Conservation (phyloP, 2,113 vertebrate genomes). For the Turnix velox region DNA sequence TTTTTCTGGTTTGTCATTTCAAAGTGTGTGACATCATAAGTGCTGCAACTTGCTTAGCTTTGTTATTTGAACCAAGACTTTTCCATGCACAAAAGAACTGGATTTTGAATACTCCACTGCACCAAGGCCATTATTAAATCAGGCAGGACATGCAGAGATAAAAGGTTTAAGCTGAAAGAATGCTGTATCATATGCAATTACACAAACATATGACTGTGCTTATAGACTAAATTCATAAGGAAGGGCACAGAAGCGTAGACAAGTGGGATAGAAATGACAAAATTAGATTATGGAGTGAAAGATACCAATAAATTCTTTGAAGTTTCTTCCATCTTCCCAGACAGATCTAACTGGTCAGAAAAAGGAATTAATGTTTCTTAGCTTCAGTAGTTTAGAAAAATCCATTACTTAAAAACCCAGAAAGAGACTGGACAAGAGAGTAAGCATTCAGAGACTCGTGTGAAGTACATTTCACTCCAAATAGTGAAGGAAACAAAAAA, state of each 20-base stretch:
- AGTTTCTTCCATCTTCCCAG: not conserved
- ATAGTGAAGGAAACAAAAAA: not conserved
- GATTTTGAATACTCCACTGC: not conserved
- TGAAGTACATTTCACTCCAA: not conserved
- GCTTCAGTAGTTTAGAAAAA: not conserved
- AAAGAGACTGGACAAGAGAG: not conserved
- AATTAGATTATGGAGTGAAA: not conserved
- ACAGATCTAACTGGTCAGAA: not conserved
- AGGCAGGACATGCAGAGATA: not conserved
- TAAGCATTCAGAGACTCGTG: not conserved
- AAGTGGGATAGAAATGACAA: not conserved
- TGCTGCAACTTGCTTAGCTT: not conserved
- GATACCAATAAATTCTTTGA: not conserved
- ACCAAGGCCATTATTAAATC: not conserved
- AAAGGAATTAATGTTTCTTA: not conserved
- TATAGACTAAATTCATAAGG: not conserved
- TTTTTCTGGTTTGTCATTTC: slow-evolving; percentile 42
- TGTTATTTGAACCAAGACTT: not conserved
- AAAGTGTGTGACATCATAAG: slow-evolving; percentile 74
- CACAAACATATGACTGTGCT: not conserved
- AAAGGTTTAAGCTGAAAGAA: not conserved
- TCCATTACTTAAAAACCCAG: not conserved
- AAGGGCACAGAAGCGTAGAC: not conserved
- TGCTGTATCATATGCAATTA: not conserved
- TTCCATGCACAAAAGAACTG: not conserved